Percentiles rank a stretch among this genome's conserved stretches.
These are phyloP conservation scores for Lutjanus campechanus DNA, from an alignment of 2,797 vertebrate genomes.

Conservation along the genomic window DNA sequence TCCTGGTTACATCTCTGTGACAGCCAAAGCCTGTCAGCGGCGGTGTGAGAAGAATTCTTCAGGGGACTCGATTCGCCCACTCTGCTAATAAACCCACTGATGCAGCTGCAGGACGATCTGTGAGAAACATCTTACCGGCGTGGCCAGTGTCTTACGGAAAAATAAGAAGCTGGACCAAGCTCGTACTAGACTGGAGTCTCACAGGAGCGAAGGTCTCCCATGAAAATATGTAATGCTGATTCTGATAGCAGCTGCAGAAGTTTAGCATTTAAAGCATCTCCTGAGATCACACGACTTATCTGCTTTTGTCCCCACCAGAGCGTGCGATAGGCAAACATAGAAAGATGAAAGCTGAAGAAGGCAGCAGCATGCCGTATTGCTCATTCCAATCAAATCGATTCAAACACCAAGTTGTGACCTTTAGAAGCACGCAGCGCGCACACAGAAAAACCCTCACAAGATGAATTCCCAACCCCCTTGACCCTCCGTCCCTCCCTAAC, in stretches of 20 bases:
- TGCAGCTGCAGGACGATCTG: constrained; percentile 82
- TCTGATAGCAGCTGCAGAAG: constrained; percentile 17
- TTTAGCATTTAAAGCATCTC: constrained; percentile 54
- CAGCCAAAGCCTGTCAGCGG: constrained; percentile 66
- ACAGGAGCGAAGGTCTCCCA: constrained; percentile 12
- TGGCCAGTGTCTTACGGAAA: constrained; percentile 30
- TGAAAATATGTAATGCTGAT: constrained; percentile 39
- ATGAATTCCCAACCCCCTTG: constrained; percentile 61
- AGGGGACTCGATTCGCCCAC: constrained; percentile 60
- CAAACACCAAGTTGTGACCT: constrained; percentile 47
- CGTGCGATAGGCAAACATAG: constrained; percentile 35
- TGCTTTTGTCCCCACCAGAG: constrained; percentile 34
- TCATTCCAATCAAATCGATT: constrained; percentile 47
- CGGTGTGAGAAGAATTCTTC: constrained; percentile 78
- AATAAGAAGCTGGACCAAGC: constrained; percentile 33
- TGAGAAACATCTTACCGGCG: constrained; percentile 69
- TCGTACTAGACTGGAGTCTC: constrained; percentile 22
- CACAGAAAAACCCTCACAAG: constrained; percentile 46
- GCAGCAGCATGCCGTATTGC: background rate
- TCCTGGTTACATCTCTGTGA: constrained; percentile 62
- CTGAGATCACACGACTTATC: constrained; percentile 25
- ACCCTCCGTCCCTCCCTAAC: constrained; percentile 32
- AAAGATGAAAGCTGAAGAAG: constrained; percentile 36
- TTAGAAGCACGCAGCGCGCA: constrained; percentile 32
- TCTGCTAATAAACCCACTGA: constrained; percentile 64